Conservation (phyloP, 2,797 vertebrate species). For the Pteropus rufus region DNA sequence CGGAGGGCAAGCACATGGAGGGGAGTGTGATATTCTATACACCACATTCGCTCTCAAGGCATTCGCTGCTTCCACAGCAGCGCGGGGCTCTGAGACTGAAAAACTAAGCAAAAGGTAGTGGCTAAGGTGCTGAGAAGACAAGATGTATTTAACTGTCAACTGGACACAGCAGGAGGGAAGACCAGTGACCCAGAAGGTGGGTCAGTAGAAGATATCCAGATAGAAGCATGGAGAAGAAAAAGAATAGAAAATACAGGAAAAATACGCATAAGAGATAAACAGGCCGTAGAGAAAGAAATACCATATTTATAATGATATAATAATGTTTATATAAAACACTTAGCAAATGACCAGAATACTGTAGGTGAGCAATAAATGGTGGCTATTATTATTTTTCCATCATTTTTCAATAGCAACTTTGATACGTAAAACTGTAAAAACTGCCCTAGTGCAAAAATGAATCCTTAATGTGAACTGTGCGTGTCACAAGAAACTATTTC, state of each 20-base stretch:
- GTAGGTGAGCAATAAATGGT: not conserved
- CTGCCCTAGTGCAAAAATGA: not conserved
- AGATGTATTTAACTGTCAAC: not conserved
- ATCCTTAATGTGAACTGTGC: not conserved
- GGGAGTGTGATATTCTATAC: accelerated
- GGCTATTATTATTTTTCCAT: not conserved
- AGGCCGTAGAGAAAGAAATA: not conserved
- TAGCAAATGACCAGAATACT: not conserved
- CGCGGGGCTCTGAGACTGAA: accelerated
- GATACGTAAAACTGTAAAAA: not conserved
- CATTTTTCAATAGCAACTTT: not conserved
- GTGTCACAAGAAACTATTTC: not conserved
- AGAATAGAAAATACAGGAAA: not conserved
- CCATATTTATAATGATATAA: not conserved
- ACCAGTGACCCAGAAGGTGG: not conserved
- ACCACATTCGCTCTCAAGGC: not conserved
- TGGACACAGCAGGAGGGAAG: not conserved
- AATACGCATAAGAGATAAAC: not conserved
- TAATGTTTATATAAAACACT: not conserved
- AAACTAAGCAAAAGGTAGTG: not conserved
- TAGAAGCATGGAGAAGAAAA: not conserved
- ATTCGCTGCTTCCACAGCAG: not conserved
- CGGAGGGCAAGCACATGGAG: not conserved
- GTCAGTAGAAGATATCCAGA: not conserved
- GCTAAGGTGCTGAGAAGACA: not conserved